Evolutionary conservation across 2,797 vertebrate species (phyloP), one percentile per base, ranked within the genome.

Genomic region (Poeciliopsis infans): DNA sequence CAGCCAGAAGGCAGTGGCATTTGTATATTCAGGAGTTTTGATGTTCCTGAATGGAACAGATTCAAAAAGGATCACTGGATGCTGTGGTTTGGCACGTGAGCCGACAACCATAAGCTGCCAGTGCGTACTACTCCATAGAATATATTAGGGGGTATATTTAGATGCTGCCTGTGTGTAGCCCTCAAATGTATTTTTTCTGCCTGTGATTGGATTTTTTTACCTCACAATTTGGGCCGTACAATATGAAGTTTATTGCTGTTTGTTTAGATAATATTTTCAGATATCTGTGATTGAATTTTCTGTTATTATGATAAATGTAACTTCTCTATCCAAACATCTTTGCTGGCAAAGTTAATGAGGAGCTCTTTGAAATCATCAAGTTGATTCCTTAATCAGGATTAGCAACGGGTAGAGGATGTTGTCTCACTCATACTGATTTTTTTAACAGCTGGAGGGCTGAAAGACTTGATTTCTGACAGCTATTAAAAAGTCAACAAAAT

Each of bases 361-460:
- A 82, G 73, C 85, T 86, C 47, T 79, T 89, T 84, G 75, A 78
- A 85, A 73, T 47, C 68, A n/a, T 36, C 6, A 81, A 25, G 41
- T 82, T 74, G 43, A 49, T 79, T 83, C 23, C 66, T 7, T 82
- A 15, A 81, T 86, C 68, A 78, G 74, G 77, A 86, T 64, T 46
- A 75, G 79, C 31, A 59, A 75, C 53, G 61, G 77, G 51, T 68
- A 75, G 74, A 74, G 36, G 73, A 81, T 55, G 80, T 43, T 75
- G 75, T 79, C 79, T 75, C 28, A 55, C 45, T 75, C 64, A 33
- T 70, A 53, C 55, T 79, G 78, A 72, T 73, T 51, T 53, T 18
- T 36, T n/a, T 71, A 80, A 88, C 82, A 88, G 83, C 85, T 88
- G 84, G 55, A 85, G 79, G 81, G 81, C 70, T 39, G 39, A 80